Percentiles rank a stretch among this genome's conserved stretches.
These are phyloP conservation scores for Gulo gulo DNA, from an alignment of 2,113 vertebrate species.

Conservation along the genomic window DNA sequence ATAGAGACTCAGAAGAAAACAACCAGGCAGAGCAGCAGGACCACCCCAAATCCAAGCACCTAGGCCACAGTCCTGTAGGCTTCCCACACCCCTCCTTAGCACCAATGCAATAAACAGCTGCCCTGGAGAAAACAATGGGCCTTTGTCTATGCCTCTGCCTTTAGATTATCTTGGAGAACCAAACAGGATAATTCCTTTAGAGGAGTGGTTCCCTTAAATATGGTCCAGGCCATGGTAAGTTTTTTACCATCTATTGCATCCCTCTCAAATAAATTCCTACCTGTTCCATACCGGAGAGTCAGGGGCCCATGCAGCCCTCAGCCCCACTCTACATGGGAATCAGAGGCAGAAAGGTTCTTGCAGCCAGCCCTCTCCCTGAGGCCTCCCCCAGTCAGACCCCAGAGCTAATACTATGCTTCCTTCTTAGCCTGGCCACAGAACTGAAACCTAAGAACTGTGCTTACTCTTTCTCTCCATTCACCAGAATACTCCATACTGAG, in stretches of 20 bases:
- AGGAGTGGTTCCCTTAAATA: neutral
- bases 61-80: neutral
- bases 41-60: neutral
- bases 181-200: slow-evolving; percentile 32
- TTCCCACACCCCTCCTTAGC: neutral
- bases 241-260: neutral
- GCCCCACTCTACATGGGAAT: neutral
- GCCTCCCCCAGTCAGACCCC: neutral
- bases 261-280: slow-evolving; percentile 1
- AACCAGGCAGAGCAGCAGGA: neutral
- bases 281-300: neutral
- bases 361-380: neutral
- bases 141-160: slow-evolving; percentile 37
- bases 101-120: slow-evolving; percentile 54
- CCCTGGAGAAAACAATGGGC: slow-evolving; percentile 48
- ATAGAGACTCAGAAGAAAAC: slow-evolving; percentile 9
- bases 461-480: neutral
- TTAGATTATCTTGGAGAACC: slow-evolving; percentile 15
- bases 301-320: neutral
- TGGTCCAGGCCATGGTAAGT: neutral
- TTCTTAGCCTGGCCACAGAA: neutral
- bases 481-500: neutral
- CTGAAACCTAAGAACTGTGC: neutral
- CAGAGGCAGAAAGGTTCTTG: neutral
- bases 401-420: neutral